Percentiles rank a stretch among this genome's conserved stretches.
These are phyloP conservation scores for Pelodiscus sinensis DNA, from an alignment of 2,113 vertebrate genomes.

Conservation along the genomic window DNA sequence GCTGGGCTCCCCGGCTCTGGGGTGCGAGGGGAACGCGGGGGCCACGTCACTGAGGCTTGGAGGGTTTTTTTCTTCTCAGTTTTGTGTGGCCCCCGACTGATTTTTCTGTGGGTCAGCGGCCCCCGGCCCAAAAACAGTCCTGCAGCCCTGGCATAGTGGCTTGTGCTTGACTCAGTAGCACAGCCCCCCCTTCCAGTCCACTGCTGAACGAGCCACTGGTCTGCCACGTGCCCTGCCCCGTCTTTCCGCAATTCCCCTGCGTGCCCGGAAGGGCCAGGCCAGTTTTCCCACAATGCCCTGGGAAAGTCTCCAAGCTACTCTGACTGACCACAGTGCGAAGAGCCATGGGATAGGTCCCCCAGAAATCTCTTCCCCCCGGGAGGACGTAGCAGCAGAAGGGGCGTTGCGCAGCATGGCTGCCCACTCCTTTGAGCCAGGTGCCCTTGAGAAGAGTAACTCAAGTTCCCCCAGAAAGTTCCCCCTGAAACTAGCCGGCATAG, in stretches of 20 bases:
- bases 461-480: neutral
- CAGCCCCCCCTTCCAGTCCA: too few relatives aligned
- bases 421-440: neutral
- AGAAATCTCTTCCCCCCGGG: neutral
- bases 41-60: too few relatives aligned
- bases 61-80: too few relatives aligned
- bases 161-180: neutral
- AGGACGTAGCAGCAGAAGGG: neutral
- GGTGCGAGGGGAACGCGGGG: too few relatives aligned
- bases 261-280: neutral
- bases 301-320: neutral
- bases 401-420: neutral
- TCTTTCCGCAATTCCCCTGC: neutral
- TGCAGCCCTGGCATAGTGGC: too few relatives aligned
- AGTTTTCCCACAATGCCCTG: neutral
- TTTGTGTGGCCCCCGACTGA: too few relatives aligned
- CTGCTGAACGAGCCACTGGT: neutral
- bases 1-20: too few relatives aligned
- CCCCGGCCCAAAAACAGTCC: too few relatives aligned
- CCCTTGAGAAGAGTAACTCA: neutral
- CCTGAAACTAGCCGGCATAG: neutral
- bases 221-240: neutral
- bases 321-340: neutral
- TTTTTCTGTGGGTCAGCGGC: too few relatives aligned
- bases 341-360: neutral